phyloP scores from a whole-genome alignment of 1,140 invertebrate genomes.

The Platyura marginata region DNA sequence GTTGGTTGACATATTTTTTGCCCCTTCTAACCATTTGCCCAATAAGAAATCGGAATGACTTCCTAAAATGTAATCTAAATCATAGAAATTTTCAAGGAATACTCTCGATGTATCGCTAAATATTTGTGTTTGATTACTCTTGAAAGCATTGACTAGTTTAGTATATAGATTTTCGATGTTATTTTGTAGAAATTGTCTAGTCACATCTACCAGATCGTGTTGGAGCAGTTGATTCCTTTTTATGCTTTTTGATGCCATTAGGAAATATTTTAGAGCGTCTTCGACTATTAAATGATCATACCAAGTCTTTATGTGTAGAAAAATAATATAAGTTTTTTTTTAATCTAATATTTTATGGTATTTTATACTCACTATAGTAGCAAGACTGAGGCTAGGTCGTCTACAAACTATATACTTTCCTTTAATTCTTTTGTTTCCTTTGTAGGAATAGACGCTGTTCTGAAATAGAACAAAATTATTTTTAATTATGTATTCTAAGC shows the following conservation, averaged over 20 bases:
- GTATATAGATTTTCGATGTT: conserved; percentile 45
- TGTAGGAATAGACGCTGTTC: conserved; percentile 51
- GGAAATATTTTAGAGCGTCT: conserved; percentile 43
- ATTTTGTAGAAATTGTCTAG: conserved; percentile 62
- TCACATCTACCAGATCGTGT: conserved; percentile 74
- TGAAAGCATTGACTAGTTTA: conserved; percentile 3
- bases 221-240: conserved; percentile 22
- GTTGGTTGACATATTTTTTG: conserved; percentile 31
- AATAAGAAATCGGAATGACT: conserved; percentile 50
- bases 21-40: conserved; percentile 49
- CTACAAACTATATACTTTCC: conserved; percentile 56
- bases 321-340: no score
- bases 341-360: no score
- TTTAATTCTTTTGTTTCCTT: conserved; percentile 33
- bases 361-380: conserved; percentile 19
- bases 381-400: conserved; percentile 41
- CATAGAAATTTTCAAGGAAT: no score
- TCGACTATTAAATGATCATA: no score
- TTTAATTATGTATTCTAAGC: no score
- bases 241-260: conserved; percentile 11
- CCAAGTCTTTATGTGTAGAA: no score
- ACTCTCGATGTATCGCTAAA: no score
- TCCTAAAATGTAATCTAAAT: conserved; percentile 50
- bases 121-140: no score
- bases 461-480: conserved; percentile 11